Percentiles rank a stretch among this genome's conserved stretches.
These are phyloP conservation scores for Tinamus major DNA, from an alignment of 2,797 vertebrate genomes.

Conservation along the genomic window DNA sequence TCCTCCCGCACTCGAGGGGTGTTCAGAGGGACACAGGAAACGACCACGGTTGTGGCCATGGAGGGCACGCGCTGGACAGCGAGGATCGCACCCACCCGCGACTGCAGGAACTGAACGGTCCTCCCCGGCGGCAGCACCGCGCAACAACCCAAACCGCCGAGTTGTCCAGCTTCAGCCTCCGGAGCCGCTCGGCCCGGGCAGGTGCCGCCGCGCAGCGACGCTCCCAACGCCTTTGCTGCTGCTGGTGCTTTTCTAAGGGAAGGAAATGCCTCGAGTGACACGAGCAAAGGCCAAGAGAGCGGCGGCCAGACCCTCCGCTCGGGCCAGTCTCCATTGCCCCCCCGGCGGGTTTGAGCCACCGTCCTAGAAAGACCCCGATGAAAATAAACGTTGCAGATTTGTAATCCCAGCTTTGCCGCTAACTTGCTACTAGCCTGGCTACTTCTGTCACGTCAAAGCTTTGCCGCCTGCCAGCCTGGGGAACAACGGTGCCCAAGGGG, in stretches of 20 bases:
- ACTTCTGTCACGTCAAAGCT: not conserved
- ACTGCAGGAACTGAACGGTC: not conserved
- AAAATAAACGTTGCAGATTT: not conserved
- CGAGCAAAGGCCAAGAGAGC: not conserved
- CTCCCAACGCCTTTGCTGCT: rapidly evolving
- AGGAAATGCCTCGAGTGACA: rapidly evolving
- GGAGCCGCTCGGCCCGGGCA: not conserved
- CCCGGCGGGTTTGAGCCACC: rapidly evolving
- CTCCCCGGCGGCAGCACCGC: not conserved
- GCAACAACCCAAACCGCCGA: not conserved
- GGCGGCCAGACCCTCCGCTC: not conserved
- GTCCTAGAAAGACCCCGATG: not conserved
- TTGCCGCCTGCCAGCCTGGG: too few species aligned
- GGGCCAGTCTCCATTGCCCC: not conserved
- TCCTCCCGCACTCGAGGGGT: not conserved
- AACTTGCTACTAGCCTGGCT: not conserved
- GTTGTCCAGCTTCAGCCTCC: not conserved
- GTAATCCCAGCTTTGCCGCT: not conserved
- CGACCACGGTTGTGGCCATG: not conserved
- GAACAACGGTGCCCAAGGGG: not conserved
- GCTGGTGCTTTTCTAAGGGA: rapidly evolving
- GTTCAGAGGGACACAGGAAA: not conserved
- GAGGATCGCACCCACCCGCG: conserved; percentile 4
- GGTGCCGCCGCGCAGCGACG: rapidly evolving
- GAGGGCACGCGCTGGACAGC: not conserved